phyloP scores from a whole-genome alignment of 2,888 invertebrate species.

The Calephelis perditalis region DNA sequence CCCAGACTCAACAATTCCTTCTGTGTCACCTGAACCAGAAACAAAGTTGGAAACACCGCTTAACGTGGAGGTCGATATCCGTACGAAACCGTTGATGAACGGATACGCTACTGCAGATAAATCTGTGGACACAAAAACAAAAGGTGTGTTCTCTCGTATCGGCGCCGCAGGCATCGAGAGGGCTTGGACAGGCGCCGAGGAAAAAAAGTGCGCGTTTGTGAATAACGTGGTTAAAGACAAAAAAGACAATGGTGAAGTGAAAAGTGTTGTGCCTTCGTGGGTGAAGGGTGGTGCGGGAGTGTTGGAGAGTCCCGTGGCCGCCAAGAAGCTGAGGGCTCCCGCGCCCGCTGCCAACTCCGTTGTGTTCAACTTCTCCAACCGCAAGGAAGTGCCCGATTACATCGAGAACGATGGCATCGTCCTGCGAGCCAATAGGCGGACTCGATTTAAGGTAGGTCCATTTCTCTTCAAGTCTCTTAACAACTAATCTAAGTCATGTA shows the following conservation, averaged over 20 bases:
- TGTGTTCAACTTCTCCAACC: constrained; percentile 92
- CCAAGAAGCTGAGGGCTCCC: constrained; percentile 40
- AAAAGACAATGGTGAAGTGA: constrained; percentile 29
- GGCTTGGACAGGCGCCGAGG: constrained; percentile 42
- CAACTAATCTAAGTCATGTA: too few species aligned
- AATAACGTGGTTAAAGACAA: constrained; percentile 22
- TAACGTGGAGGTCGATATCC: not conserved
- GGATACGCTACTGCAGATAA: constrained; percentile 35
- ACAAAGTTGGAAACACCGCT: constrained; percentile 22
- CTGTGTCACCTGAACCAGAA: constrained; percentile 29
- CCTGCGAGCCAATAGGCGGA: constrained; percentile 81
- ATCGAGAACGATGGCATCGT: constrained; percentile 93
- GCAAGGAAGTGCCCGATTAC: constrained; percentile 93
- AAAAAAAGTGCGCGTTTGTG: constrained; percentile 33
- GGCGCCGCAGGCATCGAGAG: constrained; percentile 46
- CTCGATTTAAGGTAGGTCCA: constrained; percentile 85
- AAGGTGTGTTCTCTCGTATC: constrained; percentile 40
- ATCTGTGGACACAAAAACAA: constrained; percentile 26
- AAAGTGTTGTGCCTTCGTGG: constrained; percentile 31
- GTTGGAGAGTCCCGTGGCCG: constrained; percentile 31
- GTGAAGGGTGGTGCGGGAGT: constrained; percentile 33
- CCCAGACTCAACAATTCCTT: constrained; percentile 20
- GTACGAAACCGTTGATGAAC: constrained; percentile 31
- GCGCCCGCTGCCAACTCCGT: constrained; percentile 81
- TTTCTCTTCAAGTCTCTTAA: not conserved